phyloP scores from a whole-genome alignment of 2,113 vertebrate species.

The Raphicerus campestris region DNA sequence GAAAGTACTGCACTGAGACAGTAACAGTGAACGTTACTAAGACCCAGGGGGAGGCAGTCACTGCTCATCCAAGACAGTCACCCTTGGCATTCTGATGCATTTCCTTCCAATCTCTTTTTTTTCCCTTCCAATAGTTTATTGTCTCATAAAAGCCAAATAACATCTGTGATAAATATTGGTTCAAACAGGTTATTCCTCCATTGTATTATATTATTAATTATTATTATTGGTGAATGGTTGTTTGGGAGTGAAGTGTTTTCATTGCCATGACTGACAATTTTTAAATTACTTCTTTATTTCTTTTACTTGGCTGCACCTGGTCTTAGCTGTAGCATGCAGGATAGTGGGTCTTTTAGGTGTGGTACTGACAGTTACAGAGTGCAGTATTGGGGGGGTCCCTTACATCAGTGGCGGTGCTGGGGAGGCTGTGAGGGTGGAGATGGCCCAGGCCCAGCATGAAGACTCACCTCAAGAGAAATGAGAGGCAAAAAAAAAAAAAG shows the following conservation, averaged over 20 bases:
- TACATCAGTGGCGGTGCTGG: not conserved
- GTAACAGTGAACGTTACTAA: not conserved
- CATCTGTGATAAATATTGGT: not conserved
- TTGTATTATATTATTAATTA: not conserved
- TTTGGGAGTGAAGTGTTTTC: not conserved
- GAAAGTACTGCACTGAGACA: too few species aligned
- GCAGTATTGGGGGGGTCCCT: not conserved
- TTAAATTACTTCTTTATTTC: not conserved
- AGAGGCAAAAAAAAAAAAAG: not conserved
- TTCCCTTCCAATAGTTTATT: not conserved
- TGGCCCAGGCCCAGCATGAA: not conserved
- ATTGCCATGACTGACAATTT: not conserved
- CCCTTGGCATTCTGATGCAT: not conserved
- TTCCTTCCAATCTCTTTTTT: not conserved
- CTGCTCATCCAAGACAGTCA: not conserved
- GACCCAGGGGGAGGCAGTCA: not conserved
- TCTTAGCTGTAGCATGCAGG: not conserved
- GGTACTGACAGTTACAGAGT: not conserved
- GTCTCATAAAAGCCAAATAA: slow-evolving; percentile 9
- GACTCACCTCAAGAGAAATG: not conserved
- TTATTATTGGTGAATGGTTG: not conserved
- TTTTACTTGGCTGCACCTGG: not conserved
- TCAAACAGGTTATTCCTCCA: not conserved
- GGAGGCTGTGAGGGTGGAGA: not conserved
- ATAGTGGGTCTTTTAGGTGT: not conserved